Conservation (phyloP, 92 coral and sea anemone species). For the Paramuricea clavata region DNA sequence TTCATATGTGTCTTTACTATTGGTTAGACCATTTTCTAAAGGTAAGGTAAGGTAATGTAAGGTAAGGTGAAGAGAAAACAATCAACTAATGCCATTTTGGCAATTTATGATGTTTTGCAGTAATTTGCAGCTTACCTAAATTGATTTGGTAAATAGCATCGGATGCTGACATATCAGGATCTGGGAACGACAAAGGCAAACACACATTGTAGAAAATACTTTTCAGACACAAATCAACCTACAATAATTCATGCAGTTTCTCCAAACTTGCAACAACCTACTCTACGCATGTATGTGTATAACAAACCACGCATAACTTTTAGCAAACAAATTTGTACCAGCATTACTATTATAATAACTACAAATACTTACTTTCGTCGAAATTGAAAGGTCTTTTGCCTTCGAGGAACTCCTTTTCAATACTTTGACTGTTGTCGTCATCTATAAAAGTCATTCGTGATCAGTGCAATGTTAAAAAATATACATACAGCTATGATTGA, state of each 20-base stretch:
- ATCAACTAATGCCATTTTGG: neutral
- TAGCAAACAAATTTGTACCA: too few species aligned
- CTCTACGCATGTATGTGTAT: too few species aligned
- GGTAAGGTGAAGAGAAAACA: neutral
- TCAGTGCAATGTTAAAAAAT: neutral
- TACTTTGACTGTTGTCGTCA: neutral
- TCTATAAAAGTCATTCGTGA: neutral
- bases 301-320: too few species aligned
- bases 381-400: neutral
- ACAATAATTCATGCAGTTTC: too few species aligned
- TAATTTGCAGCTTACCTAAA: neutral
- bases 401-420: neutral
- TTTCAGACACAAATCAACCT: too few species aligned
- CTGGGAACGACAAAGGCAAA: neutral
- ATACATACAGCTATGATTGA: too few species aligned
- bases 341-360: neutral
- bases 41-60: neutral
- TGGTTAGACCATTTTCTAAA: neutral
- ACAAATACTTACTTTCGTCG: neutral
- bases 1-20: neutral
- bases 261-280: too few species aligned
- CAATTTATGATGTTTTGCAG: neutral
- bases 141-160: neutral
- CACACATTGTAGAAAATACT: neutral
- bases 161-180: slow-evolving; percentile 11